phyloP scores from a whole-genome alignment of 2,888 invertebrate genomes.

The Lepidonotus clava region DNA sequence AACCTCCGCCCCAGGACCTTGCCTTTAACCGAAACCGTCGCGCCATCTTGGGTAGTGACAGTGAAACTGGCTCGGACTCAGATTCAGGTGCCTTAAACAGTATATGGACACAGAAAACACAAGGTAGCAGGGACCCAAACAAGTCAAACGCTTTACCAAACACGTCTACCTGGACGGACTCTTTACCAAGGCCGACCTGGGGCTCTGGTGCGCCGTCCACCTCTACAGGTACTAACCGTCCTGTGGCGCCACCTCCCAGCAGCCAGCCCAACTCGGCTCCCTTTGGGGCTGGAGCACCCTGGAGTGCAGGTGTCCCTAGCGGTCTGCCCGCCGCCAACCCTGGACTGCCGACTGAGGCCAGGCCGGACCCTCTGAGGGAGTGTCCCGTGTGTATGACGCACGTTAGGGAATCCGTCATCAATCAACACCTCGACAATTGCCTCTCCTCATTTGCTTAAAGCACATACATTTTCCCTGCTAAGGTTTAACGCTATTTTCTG shows the following conservation, averaged over 20 bases:
- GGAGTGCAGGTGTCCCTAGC: too few species aligned
- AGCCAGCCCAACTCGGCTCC: background rate
- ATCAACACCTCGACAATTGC: conserved; percentile 46
- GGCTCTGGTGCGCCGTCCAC: background rate
- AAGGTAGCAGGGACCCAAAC: too few species aligned
- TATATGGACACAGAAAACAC: background rate
- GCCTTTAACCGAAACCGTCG: background rate
- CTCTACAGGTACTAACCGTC: background rate
- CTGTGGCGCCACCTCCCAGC: background rate
- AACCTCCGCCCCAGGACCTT: background rate
- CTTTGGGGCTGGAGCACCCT: too few species aligned
- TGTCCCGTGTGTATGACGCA: conserved; percentile 40
- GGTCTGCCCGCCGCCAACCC: too few species aligned
- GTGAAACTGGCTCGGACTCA: background rate
- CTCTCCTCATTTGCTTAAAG: too few species aligned
- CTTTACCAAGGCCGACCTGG: background rate
- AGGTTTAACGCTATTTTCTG: too few species aligned
- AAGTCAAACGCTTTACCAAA: too few species aligned
- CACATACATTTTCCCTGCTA: too few species aligned
- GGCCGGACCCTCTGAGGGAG: background rate
- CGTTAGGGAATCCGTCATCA: conserved; percentile 28
- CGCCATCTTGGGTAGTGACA: background rate
- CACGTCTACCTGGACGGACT: too few species aligned
- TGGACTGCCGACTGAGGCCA: too few species aligned
- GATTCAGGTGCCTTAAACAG: background rate